phyloP scores from a whole-genome alignment of 2,888 invertebrate species.

The Ligdia adustata region DNA sequence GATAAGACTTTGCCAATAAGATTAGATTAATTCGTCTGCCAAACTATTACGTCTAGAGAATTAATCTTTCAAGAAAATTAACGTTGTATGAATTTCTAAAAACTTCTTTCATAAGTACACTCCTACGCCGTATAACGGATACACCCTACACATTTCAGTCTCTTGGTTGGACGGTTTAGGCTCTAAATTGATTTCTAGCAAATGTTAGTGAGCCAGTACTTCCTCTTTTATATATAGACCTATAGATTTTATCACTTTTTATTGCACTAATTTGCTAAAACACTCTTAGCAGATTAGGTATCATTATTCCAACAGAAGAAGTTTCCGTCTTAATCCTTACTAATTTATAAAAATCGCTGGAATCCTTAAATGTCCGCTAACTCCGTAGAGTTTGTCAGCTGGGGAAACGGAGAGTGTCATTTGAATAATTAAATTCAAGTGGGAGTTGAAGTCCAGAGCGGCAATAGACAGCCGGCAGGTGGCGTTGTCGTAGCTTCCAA shows the following conservation, averaged over 20 bases:
- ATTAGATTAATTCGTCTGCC: conserved; percentile 9
- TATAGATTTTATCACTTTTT: no score
- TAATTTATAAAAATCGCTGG: conserved; percentile 6
- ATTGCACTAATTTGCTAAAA: no score
- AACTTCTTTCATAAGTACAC: no score
- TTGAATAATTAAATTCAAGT: conserved; percentile 27
- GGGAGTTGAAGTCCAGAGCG: conserved; percentile 14
- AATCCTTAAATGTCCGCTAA: conserved; percentile 20
- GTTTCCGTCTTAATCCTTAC: conserved; percentile 1
- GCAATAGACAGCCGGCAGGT: conserved; percentile 54
- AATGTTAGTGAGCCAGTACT: no score
- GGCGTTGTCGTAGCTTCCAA: conserved; percentile 57
- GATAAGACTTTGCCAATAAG: conserved; percentile 6
- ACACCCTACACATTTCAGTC: no score
- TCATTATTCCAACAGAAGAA: conserved; percentile 2
- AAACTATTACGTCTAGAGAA: not conserved
- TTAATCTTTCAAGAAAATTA: no score
- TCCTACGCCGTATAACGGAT: no score
- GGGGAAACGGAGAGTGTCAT: conserved; percentile 12
- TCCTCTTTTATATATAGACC: no score
- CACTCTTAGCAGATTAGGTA: conserved; percentile 5
- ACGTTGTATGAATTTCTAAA: no score
- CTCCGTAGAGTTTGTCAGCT: conserved; percentile 18
- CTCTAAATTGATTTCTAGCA: no score
- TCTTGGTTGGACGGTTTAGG: no score